phyloP scores from a whole-genome alignment of 2,797 vertebrate genomes.

The Catostomus latipinnis region DNA sequence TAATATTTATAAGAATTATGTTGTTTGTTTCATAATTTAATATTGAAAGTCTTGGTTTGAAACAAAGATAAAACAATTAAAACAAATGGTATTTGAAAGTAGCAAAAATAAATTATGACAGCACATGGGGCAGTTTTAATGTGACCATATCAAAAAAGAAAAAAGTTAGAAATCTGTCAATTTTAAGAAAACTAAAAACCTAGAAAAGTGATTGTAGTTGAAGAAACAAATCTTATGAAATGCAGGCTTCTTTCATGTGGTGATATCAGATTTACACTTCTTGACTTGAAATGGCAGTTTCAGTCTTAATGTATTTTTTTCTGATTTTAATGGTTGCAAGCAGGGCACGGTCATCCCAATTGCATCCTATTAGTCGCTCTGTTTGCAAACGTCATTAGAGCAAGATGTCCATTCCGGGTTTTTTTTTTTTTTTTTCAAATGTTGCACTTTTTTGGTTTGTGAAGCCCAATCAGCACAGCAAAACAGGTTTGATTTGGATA shows the following conservation, averaged over 20 bases:
- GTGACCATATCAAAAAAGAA: too few species aligned
- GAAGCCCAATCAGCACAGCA: slow-evolving; percentile 30
- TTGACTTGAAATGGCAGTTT: slow-evolving; percentile 10
- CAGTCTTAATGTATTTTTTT: slow-evolving; percentile 12
- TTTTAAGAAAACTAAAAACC: too few species aligned
- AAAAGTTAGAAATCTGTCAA: too few species aligned
- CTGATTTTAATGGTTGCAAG: slow-evolving; percentile 22
- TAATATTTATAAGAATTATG: too few species aligned
- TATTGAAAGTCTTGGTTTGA: too few species aligned
- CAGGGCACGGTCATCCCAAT: slow-evolving; percentile 53
- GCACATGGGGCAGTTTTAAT: too few species aligned
- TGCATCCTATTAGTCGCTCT: slow-evolving; percentile 71
- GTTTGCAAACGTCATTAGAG: slow-evolving; percentile 38
- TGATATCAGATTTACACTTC: background rate
- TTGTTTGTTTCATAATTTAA: too few species aligned
- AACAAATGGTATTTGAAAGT: too few species aligned
- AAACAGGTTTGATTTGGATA: slow-evolving; percentile 40
- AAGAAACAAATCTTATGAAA: background rate
- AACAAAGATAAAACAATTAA: too few species aligned
- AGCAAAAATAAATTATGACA: too few species aligned
- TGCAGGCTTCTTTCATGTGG: background rate
- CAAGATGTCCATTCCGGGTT: slow-evolving; percentile 4
- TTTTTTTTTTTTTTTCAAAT: background rate
- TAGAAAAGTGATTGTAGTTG: background rate
- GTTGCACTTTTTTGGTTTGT: background rate